These are phyloP conservation scores for Drosophila sordidapex DNA, from an alignment of 2,888 invertebrate species.

Conservation along the genomic window DNA sequence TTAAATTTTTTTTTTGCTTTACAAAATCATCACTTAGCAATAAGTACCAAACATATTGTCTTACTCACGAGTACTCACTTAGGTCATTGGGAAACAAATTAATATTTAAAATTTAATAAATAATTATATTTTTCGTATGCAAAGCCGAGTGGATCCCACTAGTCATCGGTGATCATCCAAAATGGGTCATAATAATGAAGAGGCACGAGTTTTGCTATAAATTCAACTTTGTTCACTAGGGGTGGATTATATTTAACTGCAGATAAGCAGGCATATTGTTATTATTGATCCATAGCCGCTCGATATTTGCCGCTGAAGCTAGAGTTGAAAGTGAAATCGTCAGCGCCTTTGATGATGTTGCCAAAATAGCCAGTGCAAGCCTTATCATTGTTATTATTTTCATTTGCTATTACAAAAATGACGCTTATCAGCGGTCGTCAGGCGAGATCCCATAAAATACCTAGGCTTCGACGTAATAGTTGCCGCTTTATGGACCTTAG, in stretches of 20 bases:
- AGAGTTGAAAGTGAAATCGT: neutral
- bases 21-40: neutral
- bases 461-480: conserved; percentile 51
- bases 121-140: neutral
- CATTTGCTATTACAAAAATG: conserved; percentile 11
- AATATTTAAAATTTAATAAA: neutral
- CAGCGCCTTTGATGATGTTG: conserved; percentile 16
- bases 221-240: neutral
- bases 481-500: conserved; percentile 60
- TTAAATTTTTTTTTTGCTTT: neutral
- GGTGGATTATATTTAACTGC: neutral
- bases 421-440: conserved; percentile 62
- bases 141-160: neutral
- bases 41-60: neutral
- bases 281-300: conserved; percentile 1
- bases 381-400: conserved; percentile 35
- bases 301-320: neutral
- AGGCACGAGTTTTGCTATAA: neutral
- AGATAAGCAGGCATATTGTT: conserved; percentile 1
- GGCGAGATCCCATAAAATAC: conserved; percentile 56
- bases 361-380: conserved; percentile 18
- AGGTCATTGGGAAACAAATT: neutral
- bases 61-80: neutral
- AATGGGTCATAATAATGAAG: neutral
- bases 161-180: neutral